Percentiles rank a stretch among this genome's conserved stretches.
Evolutionary conservation across 2,797 vertebrate species (phyloP).

Genomic region (Xenops minutus): DNA sequence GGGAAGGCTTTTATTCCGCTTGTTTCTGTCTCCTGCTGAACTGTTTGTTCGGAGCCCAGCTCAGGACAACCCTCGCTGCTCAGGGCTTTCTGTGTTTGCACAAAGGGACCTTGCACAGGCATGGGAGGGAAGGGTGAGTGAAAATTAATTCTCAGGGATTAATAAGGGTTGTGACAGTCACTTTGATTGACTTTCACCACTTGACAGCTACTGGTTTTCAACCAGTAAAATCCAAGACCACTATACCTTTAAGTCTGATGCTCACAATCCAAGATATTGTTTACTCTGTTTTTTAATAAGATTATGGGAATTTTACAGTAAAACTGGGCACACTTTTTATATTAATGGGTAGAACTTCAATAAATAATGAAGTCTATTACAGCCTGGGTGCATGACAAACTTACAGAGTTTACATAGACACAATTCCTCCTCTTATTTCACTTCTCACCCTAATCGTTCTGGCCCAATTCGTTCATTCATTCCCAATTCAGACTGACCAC

Average conservation of each 20-base stretch:
- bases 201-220: background rate
- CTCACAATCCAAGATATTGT: background rate
- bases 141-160: background rate
- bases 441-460: background rate
- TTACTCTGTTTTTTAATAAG: background rate
- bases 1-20: rapidly evolving
- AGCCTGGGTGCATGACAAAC: background rate
- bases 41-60: background rate
- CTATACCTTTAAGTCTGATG: background rate
- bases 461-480: background rate
- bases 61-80: background rate
- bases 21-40: background rate
- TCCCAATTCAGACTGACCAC: background rate
- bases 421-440: background rate
- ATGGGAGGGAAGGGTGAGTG: background rate
- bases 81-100: background rate
- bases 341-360: background rate
- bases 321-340: background rate
- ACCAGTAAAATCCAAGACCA: background rate
- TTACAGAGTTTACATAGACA: background rate
- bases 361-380: background rate
- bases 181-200: background rate
- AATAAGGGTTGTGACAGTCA: background rate
- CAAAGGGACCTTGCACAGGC: background rate
- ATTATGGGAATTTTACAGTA: background rate